A percentile compares a stretch with the other conserved stretches of the same genome.
Evolutionary conservation across 2,888 invertebrate species (phyloP).

Genomic region (Ophion ellenae): DNA sequence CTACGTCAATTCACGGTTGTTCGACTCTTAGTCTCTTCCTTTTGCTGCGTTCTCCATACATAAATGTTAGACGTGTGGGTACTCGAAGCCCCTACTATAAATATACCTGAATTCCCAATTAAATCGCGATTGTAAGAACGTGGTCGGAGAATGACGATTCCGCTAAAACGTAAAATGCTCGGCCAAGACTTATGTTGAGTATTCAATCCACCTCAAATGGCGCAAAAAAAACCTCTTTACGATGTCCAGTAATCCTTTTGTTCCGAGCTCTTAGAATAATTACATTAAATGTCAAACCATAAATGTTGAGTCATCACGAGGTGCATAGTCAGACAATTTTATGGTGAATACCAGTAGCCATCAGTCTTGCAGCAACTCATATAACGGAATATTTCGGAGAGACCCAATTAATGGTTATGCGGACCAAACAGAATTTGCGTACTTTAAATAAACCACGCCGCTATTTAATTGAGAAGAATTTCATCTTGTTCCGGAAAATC

Average conservation of each 20-base stretch:
- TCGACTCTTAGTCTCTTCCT: constrained; percentile 63
- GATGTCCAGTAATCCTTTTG: background rate
- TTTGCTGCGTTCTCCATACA: background rate
- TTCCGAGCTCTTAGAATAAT: background rate
- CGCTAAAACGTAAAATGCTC: constrained; percentile 48
- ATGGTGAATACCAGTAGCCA: background rate
- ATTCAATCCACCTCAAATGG: background rate
- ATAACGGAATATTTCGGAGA: no score
- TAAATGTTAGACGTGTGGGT: background rate
- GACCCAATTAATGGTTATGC: no score
- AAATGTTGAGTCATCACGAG: background rate
- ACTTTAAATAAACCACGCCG: background rate
- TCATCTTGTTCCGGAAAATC: background rate
- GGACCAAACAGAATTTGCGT: background rate
- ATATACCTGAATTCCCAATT: constrained; percentile 72
- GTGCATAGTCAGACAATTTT: background rate
- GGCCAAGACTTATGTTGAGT: constrained; percentile 10
- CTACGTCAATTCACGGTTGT: constrained; percentile 74
- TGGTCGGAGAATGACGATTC: constrained; percentile 49
- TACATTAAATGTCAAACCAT: background rate
- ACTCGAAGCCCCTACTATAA: background rate
- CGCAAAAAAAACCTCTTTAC: background rate
- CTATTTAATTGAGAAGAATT: background rate
- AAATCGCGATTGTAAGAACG: constrained; percentile 79
- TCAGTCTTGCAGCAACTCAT: background rate